A percentile compares a stretch with the other conserved stretches of the same genome.
These are phyloP conservation scores for Arizona elegans DNA, from an alignment of 2,113 vertebrate species.

Conservation along the genomic window DNA sequence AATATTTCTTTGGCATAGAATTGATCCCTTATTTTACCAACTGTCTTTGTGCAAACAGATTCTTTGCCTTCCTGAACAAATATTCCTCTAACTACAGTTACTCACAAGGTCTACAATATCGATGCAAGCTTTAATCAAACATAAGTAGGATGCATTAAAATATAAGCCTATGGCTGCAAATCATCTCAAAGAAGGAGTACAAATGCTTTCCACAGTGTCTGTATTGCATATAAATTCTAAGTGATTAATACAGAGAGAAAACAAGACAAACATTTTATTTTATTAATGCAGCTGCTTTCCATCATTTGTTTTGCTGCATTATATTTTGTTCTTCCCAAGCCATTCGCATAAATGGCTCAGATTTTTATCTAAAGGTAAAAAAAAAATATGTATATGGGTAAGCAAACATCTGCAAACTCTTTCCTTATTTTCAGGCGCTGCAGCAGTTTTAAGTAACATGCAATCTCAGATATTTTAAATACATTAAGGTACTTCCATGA, in stretches of 20 bases:
- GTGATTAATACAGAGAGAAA: conserved; percentile 51
- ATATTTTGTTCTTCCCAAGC: conserved; percentile 32
- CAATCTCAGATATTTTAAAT: conserved; percentile 41
- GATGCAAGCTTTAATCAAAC: conserved; percentile 37
- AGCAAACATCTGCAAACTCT: conserved; percentile 25
- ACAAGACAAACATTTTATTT: conserved; percentile 40
- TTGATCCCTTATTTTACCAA: background rate
- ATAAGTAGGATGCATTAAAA: conserved; percentile 31
- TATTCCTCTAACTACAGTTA: background rate
- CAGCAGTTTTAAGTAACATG: conserved; percentile 29
- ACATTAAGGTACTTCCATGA: conserved; percentile 32
- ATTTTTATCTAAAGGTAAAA: conserved; percentile 42
- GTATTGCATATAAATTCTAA: conserved; percentile 37
- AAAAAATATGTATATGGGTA: conserved; percentile 21
- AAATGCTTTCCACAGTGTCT: conserved; percentile 32
- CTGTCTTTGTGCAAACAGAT: background rate
- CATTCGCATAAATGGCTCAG: conserved; percentile 42
- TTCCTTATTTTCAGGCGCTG: conserved; percentile 26
- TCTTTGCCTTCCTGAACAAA: background rate
- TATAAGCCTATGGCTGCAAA: conserved; percentile 21
- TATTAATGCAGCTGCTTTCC: conserved; percentile 46
- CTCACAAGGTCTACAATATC: background rate
- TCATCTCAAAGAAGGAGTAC: conserved; percentile 18
- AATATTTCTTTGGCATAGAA: background rate
- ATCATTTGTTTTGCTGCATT: conserved; percentile 18